Percentiles rank a stretch among this genome's conserved stretches.
Evolutionary conservation across 2,797 vertebrate species (phyloP).

Genomic region (Rhodeus uyekii): DNA sequence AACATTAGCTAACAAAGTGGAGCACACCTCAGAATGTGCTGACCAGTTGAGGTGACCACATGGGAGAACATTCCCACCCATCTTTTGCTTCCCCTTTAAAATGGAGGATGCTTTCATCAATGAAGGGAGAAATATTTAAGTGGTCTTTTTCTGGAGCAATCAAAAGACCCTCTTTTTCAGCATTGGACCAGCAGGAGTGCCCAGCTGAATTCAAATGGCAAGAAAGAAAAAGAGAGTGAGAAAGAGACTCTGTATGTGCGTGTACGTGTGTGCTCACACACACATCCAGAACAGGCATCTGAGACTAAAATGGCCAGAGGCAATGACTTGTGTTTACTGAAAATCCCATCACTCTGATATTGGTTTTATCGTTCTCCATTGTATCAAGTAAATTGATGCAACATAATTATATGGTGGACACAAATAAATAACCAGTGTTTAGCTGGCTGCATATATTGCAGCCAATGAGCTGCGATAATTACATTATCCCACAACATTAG

Average conservation of each 20-base stretch:
- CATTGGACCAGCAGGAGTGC: conserved; percentile 36
- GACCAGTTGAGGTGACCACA: conserved; percentile 10
- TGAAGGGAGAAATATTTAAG: conserved; percentile 39
- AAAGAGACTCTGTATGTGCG: conserved; percentile 37
- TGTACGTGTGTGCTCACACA: conserved; percentile 5
- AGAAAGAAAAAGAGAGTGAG: conserved; percentile 33
- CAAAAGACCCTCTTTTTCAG: conserved; percentile 50
- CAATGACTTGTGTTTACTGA: conserved; percentile 10
- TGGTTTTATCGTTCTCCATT: conserved; percentile 7
- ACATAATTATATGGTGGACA: conserved; percentile 38
- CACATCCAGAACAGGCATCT: background rate
- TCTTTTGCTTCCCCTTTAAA: conserved; percentile 5
- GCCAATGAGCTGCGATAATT: conserved; percentile 36
- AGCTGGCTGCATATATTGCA: background rate
- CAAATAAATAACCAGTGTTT: conserved; percentile 22
- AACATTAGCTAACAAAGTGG: conserved; percentile 30
- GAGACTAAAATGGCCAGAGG: conserved; percentile 31
- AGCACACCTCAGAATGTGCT: conserved; percentile 23
- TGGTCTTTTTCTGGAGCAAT: conserved; percentile 22
- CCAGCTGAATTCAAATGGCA: conserved; percentile 54
- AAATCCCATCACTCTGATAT: conserved; percentile 13
- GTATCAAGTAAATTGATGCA: conserved; percentile 1
- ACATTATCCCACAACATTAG: conserved; percentile 5
- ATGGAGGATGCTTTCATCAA: conserved; percentile 16
- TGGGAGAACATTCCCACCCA: background rate